These are phyloP conservation scores for Melipona bicolor DNA, from an alignment of 2,888 invertebrate genomes.

Conservation along the genomic window DNA sequence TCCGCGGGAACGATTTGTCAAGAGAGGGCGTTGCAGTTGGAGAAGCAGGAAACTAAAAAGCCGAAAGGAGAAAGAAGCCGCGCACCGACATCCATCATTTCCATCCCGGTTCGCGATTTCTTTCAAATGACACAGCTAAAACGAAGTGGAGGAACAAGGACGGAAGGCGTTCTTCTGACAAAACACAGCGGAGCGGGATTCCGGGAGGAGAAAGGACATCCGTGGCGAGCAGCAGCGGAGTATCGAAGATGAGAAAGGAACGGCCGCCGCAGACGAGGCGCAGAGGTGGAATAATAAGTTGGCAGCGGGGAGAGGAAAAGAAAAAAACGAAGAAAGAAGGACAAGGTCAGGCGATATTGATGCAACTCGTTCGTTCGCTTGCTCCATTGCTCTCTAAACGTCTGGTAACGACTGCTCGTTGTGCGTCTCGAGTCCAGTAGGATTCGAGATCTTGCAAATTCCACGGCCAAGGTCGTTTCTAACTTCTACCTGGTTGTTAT, in stretches of 20 bases:
- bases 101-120: neutral
- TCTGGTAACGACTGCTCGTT: neutral
- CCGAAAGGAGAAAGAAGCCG: neutral
- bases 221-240: conserved; percentile 9
- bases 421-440: neutral
- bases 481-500: neutral
- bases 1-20: neutral
- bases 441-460: neutral
- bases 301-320: neutral
- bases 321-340: conserved; percentile 22
- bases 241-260: conserved; percentile 57
- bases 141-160: neutral
- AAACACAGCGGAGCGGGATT: conserved; percentile 36
- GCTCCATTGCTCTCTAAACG: neutral
- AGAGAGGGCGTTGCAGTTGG: neutral
- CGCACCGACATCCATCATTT: neutral
- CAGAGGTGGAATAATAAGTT: conserved; percentile 58
- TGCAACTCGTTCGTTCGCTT: neutral
- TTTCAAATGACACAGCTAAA: neutral
- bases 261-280: conserved; percentile 49
- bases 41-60: conserved; percentile 3
- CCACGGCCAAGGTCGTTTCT: neutral
- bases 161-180: neutral
- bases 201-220: conserved; percentile 45
- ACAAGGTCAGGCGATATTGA: conserved; percentile 28